Percentiles rank a stretch among this genome's conserved stretches.
phyloP scores from a whole-genome alignment of 2,113 vertebrate species.

The Calonectris borealis region DNA sequence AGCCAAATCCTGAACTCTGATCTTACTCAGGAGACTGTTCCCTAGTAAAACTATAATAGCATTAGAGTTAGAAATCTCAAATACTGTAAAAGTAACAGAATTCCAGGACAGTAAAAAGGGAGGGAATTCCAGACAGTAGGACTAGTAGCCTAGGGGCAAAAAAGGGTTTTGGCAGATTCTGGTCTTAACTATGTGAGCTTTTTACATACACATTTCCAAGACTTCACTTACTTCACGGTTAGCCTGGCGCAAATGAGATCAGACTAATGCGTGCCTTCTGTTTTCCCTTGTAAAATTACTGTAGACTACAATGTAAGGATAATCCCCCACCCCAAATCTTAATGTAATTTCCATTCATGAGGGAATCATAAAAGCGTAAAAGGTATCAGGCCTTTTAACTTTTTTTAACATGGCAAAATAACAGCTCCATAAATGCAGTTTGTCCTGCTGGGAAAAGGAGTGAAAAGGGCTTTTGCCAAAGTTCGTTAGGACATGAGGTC shows the following conservation, averaged over 20 bases:
- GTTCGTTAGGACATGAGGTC: background rate
- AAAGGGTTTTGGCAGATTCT: background rate
- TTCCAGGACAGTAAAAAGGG: background rate
- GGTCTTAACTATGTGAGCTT: background rate
- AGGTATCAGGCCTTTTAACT: background rate
- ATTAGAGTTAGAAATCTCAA: conserved; percentile 24
- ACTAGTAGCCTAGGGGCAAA: conserved; percentile 2
- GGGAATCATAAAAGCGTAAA: background rate
- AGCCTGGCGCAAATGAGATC: background rate
- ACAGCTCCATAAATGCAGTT: background rate
- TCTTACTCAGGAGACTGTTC: conserved; percentile 17
- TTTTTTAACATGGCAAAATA: background rate
- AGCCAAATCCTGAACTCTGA: conserved; percentile 37
- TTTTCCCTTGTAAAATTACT: background rate
- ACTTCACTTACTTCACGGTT: background rate
- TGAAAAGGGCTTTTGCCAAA: background rate
- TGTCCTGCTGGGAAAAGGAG: background rate
- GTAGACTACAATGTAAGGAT: background rate
- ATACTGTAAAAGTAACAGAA: conserved; percentile 15
- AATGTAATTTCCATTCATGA: background rate
- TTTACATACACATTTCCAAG: background rate
- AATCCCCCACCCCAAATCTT: background rate
- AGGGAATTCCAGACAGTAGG: conserved; percentile 45
- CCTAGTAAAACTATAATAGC: conserved; percentile 38
- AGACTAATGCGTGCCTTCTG: background rate